phyloP scores from a whole-genome alignment of 2,888 invertebrate genomes.

The Exocentrus adspersus region DNA sequence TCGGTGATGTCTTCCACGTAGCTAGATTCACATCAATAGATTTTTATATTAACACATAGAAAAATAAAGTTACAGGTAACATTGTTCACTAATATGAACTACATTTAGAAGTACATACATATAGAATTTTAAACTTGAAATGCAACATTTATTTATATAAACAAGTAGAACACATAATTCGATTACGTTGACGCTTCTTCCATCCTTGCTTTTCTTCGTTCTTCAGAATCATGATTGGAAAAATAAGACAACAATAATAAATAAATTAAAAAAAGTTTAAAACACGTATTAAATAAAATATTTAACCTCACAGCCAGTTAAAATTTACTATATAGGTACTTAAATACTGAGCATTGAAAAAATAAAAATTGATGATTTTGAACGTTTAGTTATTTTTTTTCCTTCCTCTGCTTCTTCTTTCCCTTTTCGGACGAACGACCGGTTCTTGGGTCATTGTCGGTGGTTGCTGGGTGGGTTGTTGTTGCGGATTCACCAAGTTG shows the following conservation, averaged over 20 bases:
- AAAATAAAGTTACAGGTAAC: constrained; percentile 22
- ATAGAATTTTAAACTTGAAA: constrained; percentile 12
- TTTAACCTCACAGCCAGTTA: constrained; percentile 28
- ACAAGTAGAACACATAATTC: not conserved
- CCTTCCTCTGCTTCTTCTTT: constrained; percentile 32
- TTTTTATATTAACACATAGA: constrained; percentile 16
- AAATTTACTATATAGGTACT: constrained; percentile 26
- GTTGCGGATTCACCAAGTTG: constrained; percentile 29
- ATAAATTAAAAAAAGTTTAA: constrained; percentile 10
- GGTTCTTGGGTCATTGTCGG: constrained; percentile 8
- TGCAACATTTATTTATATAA: constrained; percentile 19
- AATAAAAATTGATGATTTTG: constrained; percentile 8
- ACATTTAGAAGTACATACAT: not conserved
- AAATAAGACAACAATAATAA: not conserved
- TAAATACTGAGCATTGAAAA: constrained; percentile 24
- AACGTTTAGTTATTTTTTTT: constrained; percentile 24
- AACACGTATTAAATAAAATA: constrained; percentile 14
- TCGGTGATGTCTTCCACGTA: constrained; percentile 33
- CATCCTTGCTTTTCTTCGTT: not conserved
- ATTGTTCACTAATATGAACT: not conserved
- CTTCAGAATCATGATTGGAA: not conserved
- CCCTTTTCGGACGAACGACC: constrained; percentile 24
- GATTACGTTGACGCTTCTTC: not conserved
- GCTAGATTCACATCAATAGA: constrained; percentile 24
- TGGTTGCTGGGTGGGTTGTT: constrained; percentile 19